Conservation (phyloP, 2,797 vertebrate genomes). For the Chaetophractus vellerosus region DNA sequence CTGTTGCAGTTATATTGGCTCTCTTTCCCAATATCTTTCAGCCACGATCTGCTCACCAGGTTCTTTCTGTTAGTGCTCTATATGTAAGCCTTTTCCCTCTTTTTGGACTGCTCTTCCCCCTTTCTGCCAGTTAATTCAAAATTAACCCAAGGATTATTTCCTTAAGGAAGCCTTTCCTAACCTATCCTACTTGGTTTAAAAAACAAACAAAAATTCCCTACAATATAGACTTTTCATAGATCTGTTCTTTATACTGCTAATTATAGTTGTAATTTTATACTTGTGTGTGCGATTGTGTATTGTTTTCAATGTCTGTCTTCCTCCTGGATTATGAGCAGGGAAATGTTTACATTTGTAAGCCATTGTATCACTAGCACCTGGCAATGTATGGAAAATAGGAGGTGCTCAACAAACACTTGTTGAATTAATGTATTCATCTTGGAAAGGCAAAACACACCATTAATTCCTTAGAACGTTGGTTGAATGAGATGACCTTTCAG, state of each 20-base stretch:
- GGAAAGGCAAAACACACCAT: not conserved
- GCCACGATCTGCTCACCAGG: not conserved
- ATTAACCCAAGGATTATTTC: not conserved
- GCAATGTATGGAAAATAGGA: not conserved
- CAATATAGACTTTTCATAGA: not conserved
- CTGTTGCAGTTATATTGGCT: not conserved
- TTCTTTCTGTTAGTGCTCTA: not conserved
- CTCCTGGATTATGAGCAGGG: not conserved
- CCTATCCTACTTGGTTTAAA: slow-evolving; percentile 1
- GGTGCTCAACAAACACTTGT: slow-evolving; percentile 6
- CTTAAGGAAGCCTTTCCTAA: slow-evolving; percentile 41
- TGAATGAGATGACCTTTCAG: not conserved
- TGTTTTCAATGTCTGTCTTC: not conserved
- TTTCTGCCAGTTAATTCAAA: slow-evolving; percentile 14
- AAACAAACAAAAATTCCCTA: slow-evolving; percentile 54
- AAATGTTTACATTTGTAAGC: not conserved
- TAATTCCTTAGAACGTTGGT: not conserved
- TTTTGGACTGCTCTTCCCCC: not conserved
- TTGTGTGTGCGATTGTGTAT: not conserved
- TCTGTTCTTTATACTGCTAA: not conserved
- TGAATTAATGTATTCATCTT: not conserved
- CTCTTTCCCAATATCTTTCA: not conserved
- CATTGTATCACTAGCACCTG: not conserved
- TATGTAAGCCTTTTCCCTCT: not conserved
- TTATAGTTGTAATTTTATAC: not conserved